Percentiles rank a stretch among this genome's conserved stretches.
phyloP scores from a whole-genome alignment of 2,113 vertebrate genomes.

The Podocnemis expansa region DNA sequence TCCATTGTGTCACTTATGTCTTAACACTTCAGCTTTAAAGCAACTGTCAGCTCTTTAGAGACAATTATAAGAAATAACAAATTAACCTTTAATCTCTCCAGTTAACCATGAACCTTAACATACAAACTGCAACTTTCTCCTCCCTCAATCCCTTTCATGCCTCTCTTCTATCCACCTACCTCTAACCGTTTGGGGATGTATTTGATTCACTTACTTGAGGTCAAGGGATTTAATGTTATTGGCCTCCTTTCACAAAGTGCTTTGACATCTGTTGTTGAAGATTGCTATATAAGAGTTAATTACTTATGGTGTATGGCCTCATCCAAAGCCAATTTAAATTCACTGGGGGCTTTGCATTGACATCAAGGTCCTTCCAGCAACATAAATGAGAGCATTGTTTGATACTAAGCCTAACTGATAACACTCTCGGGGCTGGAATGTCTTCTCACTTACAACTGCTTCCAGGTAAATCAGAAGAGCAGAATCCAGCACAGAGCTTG shows the following conservation, averaged over 20 bases:
- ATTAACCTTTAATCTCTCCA: neutral
- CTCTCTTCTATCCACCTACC: neutral
- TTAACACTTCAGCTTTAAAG: neutral
- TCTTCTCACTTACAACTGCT: neutral
- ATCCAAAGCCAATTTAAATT: neutral
- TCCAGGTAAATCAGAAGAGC: neutral
- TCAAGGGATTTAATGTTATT: neutral
- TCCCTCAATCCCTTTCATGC: neutral
- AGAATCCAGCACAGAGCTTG: neutral
- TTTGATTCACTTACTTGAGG: neutral
- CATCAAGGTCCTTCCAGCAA: neutral
- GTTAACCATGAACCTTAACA: neutral
- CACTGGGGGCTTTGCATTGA: neutral
- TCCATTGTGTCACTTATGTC: neutral
- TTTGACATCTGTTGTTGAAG: neutral
- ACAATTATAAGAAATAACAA: neutral
- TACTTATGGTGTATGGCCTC: neutral
- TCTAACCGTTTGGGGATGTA: neutral
- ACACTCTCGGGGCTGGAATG: neutral
- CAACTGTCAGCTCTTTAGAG: neutral
- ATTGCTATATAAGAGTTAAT: neutral
- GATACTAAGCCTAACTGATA: neutral
- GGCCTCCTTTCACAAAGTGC: neutral
- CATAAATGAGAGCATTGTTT: neutral
- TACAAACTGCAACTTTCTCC: neutral